Evolutionary conservation across 2,797 vertebrate species (phyloP), one percentile per base, ranked within the genome.

Genomic region (Parotocinclus haroldoi): DNA sequence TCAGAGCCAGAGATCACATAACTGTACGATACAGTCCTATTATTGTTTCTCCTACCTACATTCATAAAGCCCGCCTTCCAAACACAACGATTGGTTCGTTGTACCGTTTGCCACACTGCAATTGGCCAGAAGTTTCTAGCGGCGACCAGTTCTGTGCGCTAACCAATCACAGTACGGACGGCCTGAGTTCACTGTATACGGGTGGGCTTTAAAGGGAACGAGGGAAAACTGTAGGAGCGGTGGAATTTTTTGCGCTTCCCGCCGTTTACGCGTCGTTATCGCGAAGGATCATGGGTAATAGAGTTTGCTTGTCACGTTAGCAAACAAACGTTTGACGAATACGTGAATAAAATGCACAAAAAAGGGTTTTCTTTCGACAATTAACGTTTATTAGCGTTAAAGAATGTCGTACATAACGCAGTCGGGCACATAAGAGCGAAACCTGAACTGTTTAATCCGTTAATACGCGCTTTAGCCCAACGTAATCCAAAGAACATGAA

Each of bases 191-290:
- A 10, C 60, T 8, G 49, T 52, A 63, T 18, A 19, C 38, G 17
- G 7, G 48, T 40, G 8, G 59, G 4, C 7, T 42, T 42, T 9
- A 39, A 60, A 11, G 3, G 2, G 3, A 27, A 46, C 11, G 1
- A 7, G 40, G 5, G 0, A 13, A 16, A 37, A 12, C 3, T 10
- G 8, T 7, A 17, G 14, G 10, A 11, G 16, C 6, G 1, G 7
- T 7, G 14, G 60, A 10, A 50, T 44, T 19, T 54, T 65, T 64
- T 58, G 60, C 46, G 14, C 54, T 63, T 88, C 88, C 86, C 89
- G 87, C 86, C 83, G n/a, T 79, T 67, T 46, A 71, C 70, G 39
- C 50, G 45, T 52, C 27, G 37, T 0, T 37, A 5, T 0, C 10
- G 42, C n/a, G 16, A 0, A n/a, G 49, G 19, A 46, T 57, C 52